Evolutionary conservation across 1,140 invertebrate species (phyloP).

Genomic region (Habropoda laboriosa): DNA sequence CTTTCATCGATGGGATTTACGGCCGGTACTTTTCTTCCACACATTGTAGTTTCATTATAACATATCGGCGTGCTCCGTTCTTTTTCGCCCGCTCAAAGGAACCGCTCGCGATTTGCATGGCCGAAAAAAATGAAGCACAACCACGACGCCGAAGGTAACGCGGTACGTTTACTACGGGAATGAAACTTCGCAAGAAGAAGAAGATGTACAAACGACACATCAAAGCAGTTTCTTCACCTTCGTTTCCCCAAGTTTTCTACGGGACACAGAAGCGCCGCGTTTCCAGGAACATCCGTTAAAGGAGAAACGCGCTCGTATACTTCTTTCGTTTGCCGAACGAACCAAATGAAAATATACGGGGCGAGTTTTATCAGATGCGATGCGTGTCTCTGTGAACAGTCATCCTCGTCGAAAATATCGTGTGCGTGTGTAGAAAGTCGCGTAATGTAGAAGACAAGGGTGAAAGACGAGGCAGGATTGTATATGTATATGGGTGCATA

Average conservation of each 20-base stretch:
- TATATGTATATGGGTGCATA: slow-evolving; percentile 21
- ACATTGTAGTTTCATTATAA: neutral
- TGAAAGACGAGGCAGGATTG: slow-evolving; percentile 38
- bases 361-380: neutral
- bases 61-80: neutral
- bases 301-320: slow-evolving; percentile 31
- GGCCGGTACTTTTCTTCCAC: neutral
- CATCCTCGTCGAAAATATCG: slow-evolving; percentile 40
- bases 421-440: neutral
- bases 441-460: slow-evolving; percentile 2
- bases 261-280: neutral
- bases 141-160: too few relatives aligned
- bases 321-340: slow-evolving; percentile 11
- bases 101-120: slow-evolving; percentile 5
- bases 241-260: neutral
- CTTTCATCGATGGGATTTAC: neutral
- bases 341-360: slow-evolving; percentile 52
- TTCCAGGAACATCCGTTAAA: slow-evolving; percentile 50
- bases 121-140: neutral
- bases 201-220: slow-evolving; percentile 3
- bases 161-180: neutral
- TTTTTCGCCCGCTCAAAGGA: neutral
- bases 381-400: slow-evolving; percentile 15
- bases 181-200: neutral
- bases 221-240: slow-evolving; percentile 29